phyloP scores from a whole-genome alignment of 2,113 vertebrate species.

The Petrocephalus microphthalmus region DNA sequence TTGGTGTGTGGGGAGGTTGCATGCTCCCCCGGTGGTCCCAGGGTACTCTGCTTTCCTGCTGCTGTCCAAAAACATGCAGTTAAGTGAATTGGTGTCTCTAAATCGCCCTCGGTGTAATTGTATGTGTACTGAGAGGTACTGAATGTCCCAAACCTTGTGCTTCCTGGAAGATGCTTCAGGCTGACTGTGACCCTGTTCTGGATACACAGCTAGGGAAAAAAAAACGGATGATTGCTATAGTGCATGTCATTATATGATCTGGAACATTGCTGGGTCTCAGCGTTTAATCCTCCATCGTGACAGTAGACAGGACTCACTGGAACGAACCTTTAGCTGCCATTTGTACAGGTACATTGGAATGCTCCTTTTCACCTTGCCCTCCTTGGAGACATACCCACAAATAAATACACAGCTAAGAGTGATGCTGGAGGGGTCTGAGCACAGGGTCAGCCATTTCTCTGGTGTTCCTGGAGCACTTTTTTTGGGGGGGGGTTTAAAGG shows the following conservation, averaged over 20 bases:
- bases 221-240: neutral
- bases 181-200: neutral
- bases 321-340: neutral
- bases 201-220: neutral
- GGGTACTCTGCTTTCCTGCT: neutral
- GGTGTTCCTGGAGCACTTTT: neutral
- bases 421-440: neutral
- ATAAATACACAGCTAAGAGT: neutral
- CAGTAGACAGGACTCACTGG: neutral
- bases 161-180: neutral
- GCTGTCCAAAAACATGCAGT: neutral
- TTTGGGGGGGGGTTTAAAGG: neutral
- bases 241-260: neutral
- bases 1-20: neutral
- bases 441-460: neutral
- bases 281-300: neutral
- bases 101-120: neutral
- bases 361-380: neutral
- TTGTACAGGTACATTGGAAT: neutral
- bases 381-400: neutral
- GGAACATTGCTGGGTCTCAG: neutral
- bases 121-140: neutral
- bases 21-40: neutral
- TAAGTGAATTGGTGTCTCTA: neutral
- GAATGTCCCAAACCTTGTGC: neutral